These are phyloP conservation scores for Tetramorium parvispinum DNA, from an alignment of 1,140 invertebrate species.

Conservation along the genomic window DNA sequence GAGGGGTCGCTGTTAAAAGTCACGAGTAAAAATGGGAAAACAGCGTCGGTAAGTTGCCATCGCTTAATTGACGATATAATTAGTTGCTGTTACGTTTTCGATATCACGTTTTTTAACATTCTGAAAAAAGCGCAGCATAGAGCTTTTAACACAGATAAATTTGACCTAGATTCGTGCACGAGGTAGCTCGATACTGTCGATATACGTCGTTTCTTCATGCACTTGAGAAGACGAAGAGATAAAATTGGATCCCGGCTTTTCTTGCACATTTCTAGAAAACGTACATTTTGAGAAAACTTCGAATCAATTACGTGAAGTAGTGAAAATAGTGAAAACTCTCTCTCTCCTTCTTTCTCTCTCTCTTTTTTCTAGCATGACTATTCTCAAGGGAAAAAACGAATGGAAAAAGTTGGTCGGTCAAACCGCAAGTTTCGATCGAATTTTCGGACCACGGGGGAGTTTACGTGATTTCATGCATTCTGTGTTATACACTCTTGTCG, in stretches of 20 bases:
- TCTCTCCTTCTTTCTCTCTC: neutral
- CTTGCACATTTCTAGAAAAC: conserved; percentile 41
- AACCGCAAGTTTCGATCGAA: conserved; percentile 67
- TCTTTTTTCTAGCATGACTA: neutral
- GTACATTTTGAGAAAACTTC: conserved; percentile 51
- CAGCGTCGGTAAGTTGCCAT: conserved; percentile 95
- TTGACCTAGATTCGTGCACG: conserved; percentile 42
- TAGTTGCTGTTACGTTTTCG: neutral
- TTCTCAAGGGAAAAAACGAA: conserved; percentile 47
- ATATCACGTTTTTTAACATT: neutral
- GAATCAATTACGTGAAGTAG: conserved; percentile 46
- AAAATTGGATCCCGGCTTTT: conserved; percentile 52
- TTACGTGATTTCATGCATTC: conserved; percentile 33
- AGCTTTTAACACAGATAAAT: conserved; percentile 49
- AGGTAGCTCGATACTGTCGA: conserved; percentile 16
- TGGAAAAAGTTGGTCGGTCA: conserved; percentile 61
- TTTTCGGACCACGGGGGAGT: conserved; percentile 30
- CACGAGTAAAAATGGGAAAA: conserved; percentile 99
- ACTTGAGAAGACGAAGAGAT: conserved; percentile 13
- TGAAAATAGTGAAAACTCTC: conserved; percentile 53
- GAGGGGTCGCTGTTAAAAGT: conserved; percentile 99
- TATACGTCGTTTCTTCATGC: conserved; percentile 45
- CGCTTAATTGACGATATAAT: conserved; percentile 32
- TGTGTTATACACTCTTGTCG: neutral
- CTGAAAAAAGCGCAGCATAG: conserved; percentile 35